Conservation (phyloP, 2,888 invertebrate genomes). For the Troides oblongomaculatus region DNA sequence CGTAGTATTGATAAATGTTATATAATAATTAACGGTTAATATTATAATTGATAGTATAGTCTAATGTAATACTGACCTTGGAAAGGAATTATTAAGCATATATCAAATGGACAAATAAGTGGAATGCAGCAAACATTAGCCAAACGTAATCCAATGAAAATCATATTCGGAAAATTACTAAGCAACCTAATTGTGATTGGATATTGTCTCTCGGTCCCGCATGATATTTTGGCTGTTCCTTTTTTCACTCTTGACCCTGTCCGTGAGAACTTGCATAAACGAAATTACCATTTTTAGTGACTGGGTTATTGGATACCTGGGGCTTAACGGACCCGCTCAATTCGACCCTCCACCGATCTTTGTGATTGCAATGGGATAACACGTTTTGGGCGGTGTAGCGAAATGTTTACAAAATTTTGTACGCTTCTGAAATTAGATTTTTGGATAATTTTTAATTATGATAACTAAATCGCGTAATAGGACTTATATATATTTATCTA, state of each 20-base stretch:
- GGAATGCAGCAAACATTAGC: slow-evolving; percentile 35
- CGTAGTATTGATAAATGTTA: too few relatives aligned
- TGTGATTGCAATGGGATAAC: slow-evolving; percentile 61
- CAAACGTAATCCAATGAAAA: background rate
- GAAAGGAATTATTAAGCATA: background rate
- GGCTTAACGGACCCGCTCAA: slow-evolving; percentile 52
- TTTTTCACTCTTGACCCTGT: slow-evolving; percentile 66
- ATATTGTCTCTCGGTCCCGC: slow-evolving; percentile 61
- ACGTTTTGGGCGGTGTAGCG: slow-evolving; percentile 57
- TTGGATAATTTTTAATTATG: slow-evolving; percentile 5
- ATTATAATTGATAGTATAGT: too few relatives aligned
- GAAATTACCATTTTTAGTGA: slow-evolving; percentile 78
- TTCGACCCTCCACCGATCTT: slow-evolving; percentile 51
- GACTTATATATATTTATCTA: background rate
- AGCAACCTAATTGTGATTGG: slow-evolving; percentile 69
- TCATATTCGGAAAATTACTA: slow-evolving; percentile 50
- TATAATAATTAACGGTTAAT: too few relatives aligned
- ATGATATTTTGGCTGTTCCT: slow-evolving; percentile 45
- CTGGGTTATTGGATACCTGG: slow-evolving; percentile 66
- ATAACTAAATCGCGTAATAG: background rate
- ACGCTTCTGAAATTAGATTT: background rate
- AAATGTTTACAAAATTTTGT: slow-evolving; percentile 26
- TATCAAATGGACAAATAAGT: background rate
- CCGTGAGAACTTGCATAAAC: slow-evolving; percentile 67
- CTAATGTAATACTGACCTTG: too few relatives aligned